Conservation (phyloP, 2,888 invertebrate genomes). For the Himalopsyche tibetana region DNA sequence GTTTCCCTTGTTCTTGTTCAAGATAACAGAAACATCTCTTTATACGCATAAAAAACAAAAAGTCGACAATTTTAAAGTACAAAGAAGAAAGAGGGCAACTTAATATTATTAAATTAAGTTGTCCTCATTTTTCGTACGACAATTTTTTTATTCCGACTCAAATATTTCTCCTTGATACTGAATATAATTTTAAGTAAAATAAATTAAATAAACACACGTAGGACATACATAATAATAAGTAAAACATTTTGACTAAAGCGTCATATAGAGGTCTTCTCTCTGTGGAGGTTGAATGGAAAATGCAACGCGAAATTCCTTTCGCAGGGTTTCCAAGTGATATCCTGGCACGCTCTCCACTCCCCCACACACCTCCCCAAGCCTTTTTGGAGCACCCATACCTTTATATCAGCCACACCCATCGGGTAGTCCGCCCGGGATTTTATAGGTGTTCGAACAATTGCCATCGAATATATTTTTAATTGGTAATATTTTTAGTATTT, state of each 20-base stretch:
- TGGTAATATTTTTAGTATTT: too few species aligned
- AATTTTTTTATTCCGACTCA: too few species aligned
- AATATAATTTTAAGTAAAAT: too few species aligned
- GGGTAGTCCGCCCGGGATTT: conserved; percentile 70
- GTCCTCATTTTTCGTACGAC: too few species aligned
- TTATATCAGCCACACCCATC: conserved; percentile 68
- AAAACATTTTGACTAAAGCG: background rate
- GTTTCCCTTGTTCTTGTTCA: too few species aligned
- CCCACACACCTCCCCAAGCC: conserved; percentile 4
- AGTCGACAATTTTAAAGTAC: too few species aligned
- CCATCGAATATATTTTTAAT: background rate
- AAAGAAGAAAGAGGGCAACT: too few species aligned
- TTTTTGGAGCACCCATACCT: background rate
- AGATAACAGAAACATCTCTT: too few species aligned
- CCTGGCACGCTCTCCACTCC: background rate
- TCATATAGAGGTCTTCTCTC: background rate
- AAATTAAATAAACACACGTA: background rate
- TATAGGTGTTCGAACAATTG: conserved; percentile 67
- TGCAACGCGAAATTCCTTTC: conserved; percentile 7
- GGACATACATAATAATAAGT: background rate
- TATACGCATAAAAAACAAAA: too few species aligned
- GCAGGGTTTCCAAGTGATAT: background rate
- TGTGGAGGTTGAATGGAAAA: conserved; percentile 5
- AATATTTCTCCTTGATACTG: too few species aligned
- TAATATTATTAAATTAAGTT: too few species aligned